Conservation (phyloP, 2,888 invertebrate genomes). For the Creontiades dilutus region DNA sequence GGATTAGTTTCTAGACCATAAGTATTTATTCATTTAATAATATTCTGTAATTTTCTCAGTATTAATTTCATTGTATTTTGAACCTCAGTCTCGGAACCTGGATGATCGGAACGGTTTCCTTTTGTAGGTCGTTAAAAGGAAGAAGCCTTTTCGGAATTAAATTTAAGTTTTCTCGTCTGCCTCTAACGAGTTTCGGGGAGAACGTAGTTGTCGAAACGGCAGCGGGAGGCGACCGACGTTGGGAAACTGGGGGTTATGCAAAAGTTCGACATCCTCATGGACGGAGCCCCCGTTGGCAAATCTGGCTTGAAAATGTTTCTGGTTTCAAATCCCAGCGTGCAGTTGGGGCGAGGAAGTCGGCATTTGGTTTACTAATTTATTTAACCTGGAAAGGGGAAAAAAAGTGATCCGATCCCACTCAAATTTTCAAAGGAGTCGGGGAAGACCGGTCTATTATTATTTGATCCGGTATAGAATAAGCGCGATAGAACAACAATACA, state of each 20-base stretch:
- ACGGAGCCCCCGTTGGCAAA: not conserved
- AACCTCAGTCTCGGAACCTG: not conserved
- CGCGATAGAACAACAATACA: too few relatives aligned
- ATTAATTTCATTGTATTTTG: too few relatives aligned
- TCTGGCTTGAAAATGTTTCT: not conserved
- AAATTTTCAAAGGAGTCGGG: too few relatives aligned
- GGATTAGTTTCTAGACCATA: too few relatives aligned
- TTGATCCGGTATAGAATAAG: too few relatives aligned
- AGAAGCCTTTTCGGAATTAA: not conserved
- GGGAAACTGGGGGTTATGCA: constrained; percentile 17
- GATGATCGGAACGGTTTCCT: not conserved
- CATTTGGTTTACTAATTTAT: too few relatives aligned
- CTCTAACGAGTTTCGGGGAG: constrained; percentile 20
- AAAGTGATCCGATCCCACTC: too few relatives aligned
- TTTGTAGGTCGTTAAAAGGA: not conserved
- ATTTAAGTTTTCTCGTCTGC: not conserved
- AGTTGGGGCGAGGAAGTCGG: not conserved
- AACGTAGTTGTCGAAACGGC: not conserved
- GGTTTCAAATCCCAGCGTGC: not conserved
- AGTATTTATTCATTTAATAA: too few relatives aligned
- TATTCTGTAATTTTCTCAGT: too few relatives aligned
- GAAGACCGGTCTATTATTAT: too few relatives aligned
- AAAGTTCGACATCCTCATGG: constrained; percentile 28
- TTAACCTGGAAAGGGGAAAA: too few relatives aligned
- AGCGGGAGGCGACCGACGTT: not conserved